phyloP scores from a whole-genome alignment of 1,140 invertebrate genomes.

The Dendrolimus punctatus region DNA sequence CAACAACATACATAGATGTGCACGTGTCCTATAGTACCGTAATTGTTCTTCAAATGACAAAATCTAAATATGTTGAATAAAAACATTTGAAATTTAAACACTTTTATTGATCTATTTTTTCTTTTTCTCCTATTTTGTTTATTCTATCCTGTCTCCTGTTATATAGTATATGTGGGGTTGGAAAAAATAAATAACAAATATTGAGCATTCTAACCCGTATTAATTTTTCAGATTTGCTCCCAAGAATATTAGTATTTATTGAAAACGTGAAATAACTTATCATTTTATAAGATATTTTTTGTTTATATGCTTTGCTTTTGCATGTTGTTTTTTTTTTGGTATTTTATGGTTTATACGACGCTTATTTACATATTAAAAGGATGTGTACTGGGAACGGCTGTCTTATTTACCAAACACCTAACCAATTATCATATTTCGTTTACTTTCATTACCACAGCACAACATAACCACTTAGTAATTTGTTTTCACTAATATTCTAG shows the following conservation, averaged over 20 bases:
- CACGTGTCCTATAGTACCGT: constrained; percentile 13
- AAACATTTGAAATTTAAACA: constrained; percentile 14
- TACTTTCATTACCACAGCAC: not conserved
- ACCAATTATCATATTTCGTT: not conserved
- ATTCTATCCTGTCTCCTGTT: constrained; percentile 2
- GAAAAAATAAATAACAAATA: no score
- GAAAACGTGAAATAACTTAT: constrained; percentile 26
- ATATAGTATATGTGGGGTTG: not conserved
- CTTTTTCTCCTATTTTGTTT: constrained; percentile 4
- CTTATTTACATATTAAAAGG: constrained; percentile 11
- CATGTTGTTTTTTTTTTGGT: constrained; percentile 14
- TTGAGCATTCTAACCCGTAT: not conserved
- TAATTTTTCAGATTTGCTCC: constrained; percentile 65
- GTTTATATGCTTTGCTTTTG: constrained; percentile 11
- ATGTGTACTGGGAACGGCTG: constrained; percentile 15
- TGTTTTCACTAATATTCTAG: constrained; percentile 61
- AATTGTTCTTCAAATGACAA: no score
- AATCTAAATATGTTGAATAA: constrained; percentile 14
- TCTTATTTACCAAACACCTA: constrained; percentile 11
- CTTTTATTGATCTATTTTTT: constrained; percentile 13
- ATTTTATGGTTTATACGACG: constrained; percentile 5
- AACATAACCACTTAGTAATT: constrained; percentile 10
- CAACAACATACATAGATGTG: constrained; percentile 14
- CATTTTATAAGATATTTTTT: constrained; percentile 8
- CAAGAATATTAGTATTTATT: constrained; percentile 67